phyloP scores from a whole-genome alignment of 2,888 invertebrate species.

The Margaritifera margaritifera region DNA sequence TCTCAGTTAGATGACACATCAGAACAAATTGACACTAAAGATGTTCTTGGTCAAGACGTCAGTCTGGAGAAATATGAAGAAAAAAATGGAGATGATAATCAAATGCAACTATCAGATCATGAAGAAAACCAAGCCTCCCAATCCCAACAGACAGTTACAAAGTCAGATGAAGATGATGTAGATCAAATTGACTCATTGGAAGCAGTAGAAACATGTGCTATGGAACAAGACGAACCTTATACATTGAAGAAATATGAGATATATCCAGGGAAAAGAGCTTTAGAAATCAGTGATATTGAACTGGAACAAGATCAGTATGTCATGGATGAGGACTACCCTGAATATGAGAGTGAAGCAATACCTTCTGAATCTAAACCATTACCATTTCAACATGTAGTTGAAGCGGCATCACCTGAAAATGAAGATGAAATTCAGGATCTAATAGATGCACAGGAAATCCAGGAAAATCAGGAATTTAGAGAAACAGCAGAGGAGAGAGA shows the following conservation, averaged over 20 bases:
- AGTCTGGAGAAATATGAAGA: slow-evolving; percentile 34
- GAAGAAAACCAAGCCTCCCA: too few relatives aligned
- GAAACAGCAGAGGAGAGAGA: slow-evolving; percentile 32
- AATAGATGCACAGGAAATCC: slow-evolving; percentile 24
- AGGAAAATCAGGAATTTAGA: slow-evolving; percentile 36
- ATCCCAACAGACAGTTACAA: too few relatives aligned
- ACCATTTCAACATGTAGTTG: too few relatives aligned
- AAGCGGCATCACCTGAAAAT: neutral
- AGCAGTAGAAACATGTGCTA: neutral
- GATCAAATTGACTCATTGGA: neutral
- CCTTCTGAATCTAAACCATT: slow-evolving; percentile 16
- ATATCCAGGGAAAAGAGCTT: slow-evolving; percentile 59
- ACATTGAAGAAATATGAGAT: slow-evolving; percentile 35
- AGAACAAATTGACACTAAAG: slow-evolving; percentile 39
- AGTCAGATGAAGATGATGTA: slow-evolving; percentile 15
- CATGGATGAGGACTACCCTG: slow-evolving; percentile 4
- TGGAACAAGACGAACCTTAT: slow-evolving; percentile 20
- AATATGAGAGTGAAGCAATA: slow-evolving; percentile 14
- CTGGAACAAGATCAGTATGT: slow-evolving; percentile 7
- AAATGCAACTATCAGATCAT: slow-evolving; percentile 23
- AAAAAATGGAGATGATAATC: slow-evolving; percentile 33
- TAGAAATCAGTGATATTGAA: slow-evolving; percentile 35
- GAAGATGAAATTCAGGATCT: slow-evolving; percentile 18
- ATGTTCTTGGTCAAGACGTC: slow-evolving; percentile 34
- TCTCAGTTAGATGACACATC: slow-evolving; percentile 44